These are phyloP conservation scores for Ypsolopha sequella DNA, from an alignment of 2,888 invertebrate species.

Conservation along the genomic window DNA sequence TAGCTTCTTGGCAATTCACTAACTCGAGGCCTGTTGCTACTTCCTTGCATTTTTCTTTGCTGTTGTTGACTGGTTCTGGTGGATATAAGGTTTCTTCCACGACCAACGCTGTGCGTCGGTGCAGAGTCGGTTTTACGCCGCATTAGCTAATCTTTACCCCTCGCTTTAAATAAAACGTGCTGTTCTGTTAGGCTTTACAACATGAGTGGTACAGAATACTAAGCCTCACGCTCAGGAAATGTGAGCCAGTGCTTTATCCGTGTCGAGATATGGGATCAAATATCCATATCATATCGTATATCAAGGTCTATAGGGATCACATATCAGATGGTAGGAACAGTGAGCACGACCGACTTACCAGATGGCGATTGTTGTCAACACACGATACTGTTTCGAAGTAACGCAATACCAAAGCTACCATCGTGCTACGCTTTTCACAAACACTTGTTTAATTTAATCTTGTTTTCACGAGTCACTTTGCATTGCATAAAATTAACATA, in stretches of 20 bases:
- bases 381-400: background rate
- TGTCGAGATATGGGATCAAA: conserved; percentile 44
- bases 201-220: conserved; percentile 28
- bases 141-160: conserved; percentile 22
- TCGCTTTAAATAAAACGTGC: conserved; percentile 20
- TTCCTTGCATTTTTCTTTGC: conserved; percentile 37
- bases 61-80: conserved; percentile 49
- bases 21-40: conserved; percentile 21
- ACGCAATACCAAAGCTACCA: background rate
- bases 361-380: conserved; percentile 1
- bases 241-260: conserved; percentile 41
- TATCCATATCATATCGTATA: conserved; percentile 52
- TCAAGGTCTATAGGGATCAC: conserved; percentile 53
- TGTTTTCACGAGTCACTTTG: too few species aligned
- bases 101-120: conserved; percentile 25
- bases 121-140: conserved; percentile 41
- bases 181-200: conserved; percentile 25
- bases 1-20: conserved; percentile 46
- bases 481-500: too few species aligned
- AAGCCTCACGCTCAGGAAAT: conserved; percentile 34
- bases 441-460: too few species aligned
- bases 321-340: conserved; percentile 59
- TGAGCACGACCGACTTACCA: conserved; percentile 45
- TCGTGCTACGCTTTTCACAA: background rate
- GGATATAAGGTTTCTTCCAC: conserved; percentile 49